phyloP scores from a whole-genome alignment of 2,113 vertebrate genomes.

The Rhinoderma darwinii region DNA sequence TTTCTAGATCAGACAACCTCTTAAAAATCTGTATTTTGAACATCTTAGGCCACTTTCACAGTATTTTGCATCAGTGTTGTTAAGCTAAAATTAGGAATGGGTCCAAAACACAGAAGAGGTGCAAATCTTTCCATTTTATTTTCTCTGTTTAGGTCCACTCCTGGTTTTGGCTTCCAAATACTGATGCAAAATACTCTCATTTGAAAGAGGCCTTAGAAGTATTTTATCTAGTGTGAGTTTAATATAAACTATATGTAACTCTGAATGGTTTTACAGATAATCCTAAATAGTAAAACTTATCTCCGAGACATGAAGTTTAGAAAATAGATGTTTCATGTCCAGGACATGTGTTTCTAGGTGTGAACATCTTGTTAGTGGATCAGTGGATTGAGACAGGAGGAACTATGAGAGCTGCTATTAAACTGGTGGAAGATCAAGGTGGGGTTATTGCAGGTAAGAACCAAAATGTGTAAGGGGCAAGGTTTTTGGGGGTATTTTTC shows the following conservation, averaged over 20 bases:
- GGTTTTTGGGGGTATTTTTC: not conserved
- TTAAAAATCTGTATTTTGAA: no score
- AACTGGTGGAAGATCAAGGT: constrained; percentile 80
- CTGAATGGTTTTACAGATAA: not conserved
- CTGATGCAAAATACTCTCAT: no score
- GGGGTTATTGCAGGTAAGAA: constrained; percentile 78
- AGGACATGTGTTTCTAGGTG: constrained; percentile 66
- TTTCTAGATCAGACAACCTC: not conserved
- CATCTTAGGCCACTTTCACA: not conserved
- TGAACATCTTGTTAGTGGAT: constrained; percentile 82
- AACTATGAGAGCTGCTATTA: constrained; percentile 83
- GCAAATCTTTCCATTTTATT: no score
- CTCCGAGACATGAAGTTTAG: not conserved
- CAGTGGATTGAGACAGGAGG: constrained; percentile 90
- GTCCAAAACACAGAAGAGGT: no score
- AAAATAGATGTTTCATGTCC: not conserved
- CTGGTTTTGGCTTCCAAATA: no score
- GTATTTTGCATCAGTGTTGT: no score
- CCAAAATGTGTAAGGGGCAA: not conserved
- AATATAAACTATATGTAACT: not conserved
- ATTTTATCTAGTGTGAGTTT: no score
- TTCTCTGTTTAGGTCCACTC: no score
- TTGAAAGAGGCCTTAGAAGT: no score
- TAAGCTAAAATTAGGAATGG: no score
- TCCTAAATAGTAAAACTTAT: not conserved